Evolutionary conservation across 1,140 invertebrate genomes (phyloP).

Genomic region (Cotesia glomerata): DNA sequence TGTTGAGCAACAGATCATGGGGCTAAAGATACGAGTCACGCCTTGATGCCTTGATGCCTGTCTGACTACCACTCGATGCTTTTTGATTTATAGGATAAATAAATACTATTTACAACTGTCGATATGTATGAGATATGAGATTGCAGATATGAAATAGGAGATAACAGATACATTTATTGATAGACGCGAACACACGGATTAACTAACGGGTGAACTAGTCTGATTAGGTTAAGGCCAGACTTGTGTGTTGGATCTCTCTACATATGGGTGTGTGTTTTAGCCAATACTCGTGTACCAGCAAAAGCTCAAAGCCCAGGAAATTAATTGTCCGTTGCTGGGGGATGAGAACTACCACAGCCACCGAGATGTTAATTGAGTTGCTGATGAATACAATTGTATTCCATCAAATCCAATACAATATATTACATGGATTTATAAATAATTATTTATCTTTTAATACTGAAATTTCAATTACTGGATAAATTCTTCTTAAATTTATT

Average conservation of each 20-base stretch:
- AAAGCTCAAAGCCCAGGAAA: constrained; percentile 30
- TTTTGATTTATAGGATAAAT: neutral
- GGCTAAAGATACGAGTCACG: constrained; percentile 7
- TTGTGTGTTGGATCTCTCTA: constrained; percentile 11
- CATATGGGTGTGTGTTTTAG: neutral
- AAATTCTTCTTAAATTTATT: neutral
- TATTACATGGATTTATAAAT: constrained; percentile 5
- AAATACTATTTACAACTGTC: too few species aligned
- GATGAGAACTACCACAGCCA: neutral
- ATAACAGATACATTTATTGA: neutral
- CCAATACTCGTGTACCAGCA: neutral
- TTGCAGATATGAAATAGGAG: neutral
- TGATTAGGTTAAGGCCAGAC: constrained; percentile 25
- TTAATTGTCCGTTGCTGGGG: constrained; percentile 25
- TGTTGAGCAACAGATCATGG: constrained; percentile 59
- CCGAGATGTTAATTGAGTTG: constrained; percentile 21
- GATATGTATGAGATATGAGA: neutral
- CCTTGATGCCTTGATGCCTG: constrained; percentile 5
- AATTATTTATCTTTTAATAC: too few species aligned
- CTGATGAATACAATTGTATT: constrained; percentile 16
- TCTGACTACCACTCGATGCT: neutral
- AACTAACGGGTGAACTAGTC: neutral
- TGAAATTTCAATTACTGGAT: neutral
- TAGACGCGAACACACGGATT: neutral
- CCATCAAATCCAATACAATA: neutral